Evolutionary conservation across 1,140 invertebrate species (phyloP).

Genomic region (Oedothorax gibbosus): DNA sequence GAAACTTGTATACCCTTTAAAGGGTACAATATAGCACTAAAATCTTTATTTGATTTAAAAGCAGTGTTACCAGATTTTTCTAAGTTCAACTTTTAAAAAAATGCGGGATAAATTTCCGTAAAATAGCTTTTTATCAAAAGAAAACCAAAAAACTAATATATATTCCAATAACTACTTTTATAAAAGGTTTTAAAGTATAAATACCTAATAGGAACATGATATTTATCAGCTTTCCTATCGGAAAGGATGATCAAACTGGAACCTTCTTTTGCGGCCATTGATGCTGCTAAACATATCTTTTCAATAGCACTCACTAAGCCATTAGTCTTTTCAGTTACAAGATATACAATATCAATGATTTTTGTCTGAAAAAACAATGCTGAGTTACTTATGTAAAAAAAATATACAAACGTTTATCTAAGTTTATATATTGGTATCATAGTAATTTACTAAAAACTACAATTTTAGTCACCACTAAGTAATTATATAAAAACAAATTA

Average conservation of each 20-base stretch:
- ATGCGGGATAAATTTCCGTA: too few relatives aligned
- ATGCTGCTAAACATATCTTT: constrained; percentile 84
- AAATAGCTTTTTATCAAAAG: too few relatives aligned
- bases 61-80: too few relatives aligned
- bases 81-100: too few relatives aligned
- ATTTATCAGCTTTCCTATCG: constrained; percentile 81
- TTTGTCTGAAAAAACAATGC: constrained; percentile 72
- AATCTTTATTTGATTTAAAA: too few relatives aligned
- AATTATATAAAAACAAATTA: background rate
- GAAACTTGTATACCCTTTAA: too few relatives aligned
- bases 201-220: constrained; percentile 70
- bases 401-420: too few relatives aligned
- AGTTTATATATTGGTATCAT: background rate
- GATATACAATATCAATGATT: constrained; percentile 91
- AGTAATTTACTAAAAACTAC: background rate
- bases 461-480: background rate
- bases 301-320: constrained; percentile 84
- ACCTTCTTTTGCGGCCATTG: constrained; percentile 80
- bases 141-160: too few relatives aligned
- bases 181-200: background rate
- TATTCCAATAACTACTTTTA: too few relatives aligned
- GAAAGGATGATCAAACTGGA: constrained; percentile 91
- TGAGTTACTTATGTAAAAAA: background rate
- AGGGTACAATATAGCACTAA: too few relatives aligned
- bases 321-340: constrained; percentile 75